Evolutionary conservation across 2,888 invertebrate genomes (phyloP).

Genomic region (Xanthostigma xanthostigma): DNA sequence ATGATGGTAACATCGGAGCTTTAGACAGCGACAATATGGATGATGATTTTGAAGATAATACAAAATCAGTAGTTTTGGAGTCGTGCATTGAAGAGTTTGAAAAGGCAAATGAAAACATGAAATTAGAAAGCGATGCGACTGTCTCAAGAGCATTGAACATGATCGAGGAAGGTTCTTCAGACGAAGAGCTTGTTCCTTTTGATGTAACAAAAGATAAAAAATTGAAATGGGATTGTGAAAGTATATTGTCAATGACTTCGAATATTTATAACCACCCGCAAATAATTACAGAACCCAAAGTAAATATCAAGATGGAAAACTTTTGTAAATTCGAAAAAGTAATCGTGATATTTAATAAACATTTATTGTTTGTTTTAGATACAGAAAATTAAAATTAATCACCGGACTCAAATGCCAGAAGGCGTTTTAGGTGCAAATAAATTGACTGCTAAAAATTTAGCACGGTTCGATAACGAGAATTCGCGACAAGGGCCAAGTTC

Average conservation of each 20-base stretch:
- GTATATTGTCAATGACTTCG: slow-evolving; percentile 78
- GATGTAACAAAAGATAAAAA: slow-evolving; percentile 45
- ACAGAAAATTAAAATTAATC: slow-evolving; percentile 51
- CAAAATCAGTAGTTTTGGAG: slow-evolving; percentile 46
- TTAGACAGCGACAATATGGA: slow-evolving; percentile 85
- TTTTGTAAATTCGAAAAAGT: background rate
- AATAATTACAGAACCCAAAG: slow-evolving; percentile 60
- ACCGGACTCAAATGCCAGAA: slow-evolving; percentile 59
- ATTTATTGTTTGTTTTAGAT: slow-evolving; percentile 16
- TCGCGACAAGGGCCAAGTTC: slow-evolving; percentile 35
- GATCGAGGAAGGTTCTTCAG: slow-evolving; percentile 18
- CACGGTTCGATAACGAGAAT: slow-evolving; percentile 42
- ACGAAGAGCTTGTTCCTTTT: slow-evolving; percentile 42
- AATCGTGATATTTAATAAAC: background rate
- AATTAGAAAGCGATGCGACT: slow-evolving; percentile 36
- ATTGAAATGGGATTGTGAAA: slow-evolving; percentile 82
- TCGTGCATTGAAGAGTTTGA: slow-evolving; percentile 64
- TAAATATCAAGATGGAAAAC: slow-evolving; percentile 18
- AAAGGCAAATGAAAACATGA: slow-evolving; percentile 35
- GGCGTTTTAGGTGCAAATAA: slow-evolving; percentile 44
- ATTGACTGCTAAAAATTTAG: slow-evolving; percentile 53
- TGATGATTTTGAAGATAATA: slow-evolving; percentile 49
- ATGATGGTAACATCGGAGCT: slow-evolving; percentile 78
- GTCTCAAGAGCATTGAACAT: slow-evolving; percentile 1
- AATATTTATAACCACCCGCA: slow-evolving; percentile 88